phyloP scores from a whole-genome alignment of 2,888 invertebrate genomes.

The Ennomos fuscantarius region DNA sequence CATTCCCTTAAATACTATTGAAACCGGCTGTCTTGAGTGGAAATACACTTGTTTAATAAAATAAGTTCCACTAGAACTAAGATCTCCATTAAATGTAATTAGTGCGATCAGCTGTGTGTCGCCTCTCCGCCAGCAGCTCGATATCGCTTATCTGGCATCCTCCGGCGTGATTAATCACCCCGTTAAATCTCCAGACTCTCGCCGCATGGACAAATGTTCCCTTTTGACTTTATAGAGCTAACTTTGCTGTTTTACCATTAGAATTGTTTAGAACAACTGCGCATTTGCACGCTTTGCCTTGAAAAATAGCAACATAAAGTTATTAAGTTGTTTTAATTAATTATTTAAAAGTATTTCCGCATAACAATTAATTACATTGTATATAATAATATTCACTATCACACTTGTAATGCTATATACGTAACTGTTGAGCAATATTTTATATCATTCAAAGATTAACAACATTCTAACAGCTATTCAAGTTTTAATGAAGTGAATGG shows the following conservation, averaged over 20 bases:
- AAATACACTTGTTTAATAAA: conserved; percentile 11
- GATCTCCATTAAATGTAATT: conserved; percentile 48
- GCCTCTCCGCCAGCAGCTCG: conserved; percentile 37
- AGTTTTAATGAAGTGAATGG: conserved; percentile 52
- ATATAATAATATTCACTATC: conserved; percentile 8
- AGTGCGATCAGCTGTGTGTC: conserved; percentile 60
- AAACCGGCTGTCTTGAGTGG: conserved; percentile 9
- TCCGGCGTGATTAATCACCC: conserved; percentile 73
- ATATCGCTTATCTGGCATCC: conserved; percentile 67
- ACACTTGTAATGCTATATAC: neutral
- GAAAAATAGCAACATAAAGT: conserved; percentile 16
- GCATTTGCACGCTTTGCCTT: conserved; percentile 16
- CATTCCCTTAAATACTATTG: conserved; percentile 12
- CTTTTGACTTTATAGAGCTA: conserved; percentile 54
- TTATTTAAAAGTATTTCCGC: conserved; percentile 14
- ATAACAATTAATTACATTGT: conserved; percentile 19
- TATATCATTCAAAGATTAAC: conserved; percentile 35
- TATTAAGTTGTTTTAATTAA: conserved; percentile 16
- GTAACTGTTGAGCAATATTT: conserved; percentile 23
- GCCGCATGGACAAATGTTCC: conserved; percentile 54
- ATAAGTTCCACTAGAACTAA: conserved; percentile 33
- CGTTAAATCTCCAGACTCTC: conserved; percentile 65
- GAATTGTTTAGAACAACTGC: conserved; percentile 28
- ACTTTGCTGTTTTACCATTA: conserved; percentile 40
- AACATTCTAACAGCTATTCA: conserved; percentile 39